Conservation (phyloP, 2,888 invertebrate genomes). For the Alviniconcha strummeri region DNA sequence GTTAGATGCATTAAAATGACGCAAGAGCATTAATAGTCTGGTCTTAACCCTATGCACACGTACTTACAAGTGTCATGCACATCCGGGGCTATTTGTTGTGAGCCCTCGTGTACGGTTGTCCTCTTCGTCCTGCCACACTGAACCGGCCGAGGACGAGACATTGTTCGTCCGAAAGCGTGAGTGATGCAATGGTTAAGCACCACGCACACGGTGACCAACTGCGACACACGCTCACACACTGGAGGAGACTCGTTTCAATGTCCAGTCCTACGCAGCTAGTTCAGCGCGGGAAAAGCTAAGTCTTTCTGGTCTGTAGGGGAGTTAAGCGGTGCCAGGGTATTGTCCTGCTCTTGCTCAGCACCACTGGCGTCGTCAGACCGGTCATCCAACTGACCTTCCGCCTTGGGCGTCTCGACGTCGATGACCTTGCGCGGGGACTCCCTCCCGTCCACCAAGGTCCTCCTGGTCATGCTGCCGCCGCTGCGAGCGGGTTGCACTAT, state of each 20-base stretch:
- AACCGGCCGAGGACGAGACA: no score
- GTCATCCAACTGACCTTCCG: not conserved
- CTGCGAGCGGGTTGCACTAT: not conserved
- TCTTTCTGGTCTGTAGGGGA: constrained; percentile 26
- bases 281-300: constrained; percentile 13
- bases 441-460: constrained; percentile 11
- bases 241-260: not conserved
- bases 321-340: constrained; percentile 21
- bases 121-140: no score
- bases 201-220: not conserved
- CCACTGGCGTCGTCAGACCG: constrained; percentile 10
- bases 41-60: no score
- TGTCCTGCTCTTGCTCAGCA: not conserved
- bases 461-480: constrained; percentile 1
- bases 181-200: not conserved
- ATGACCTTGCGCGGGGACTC: constrained; percentile 25
- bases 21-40: no score
- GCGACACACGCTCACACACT: not conserved
- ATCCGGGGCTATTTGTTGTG: no score
- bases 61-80: no score
- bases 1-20: no score
- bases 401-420: constrained; percentile 28
- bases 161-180: no score
- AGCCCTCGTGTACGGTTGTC: no score
- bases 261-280: not conserved